Percentiles rank a stretch among this genome's conserved stretches.
phyloP scores from a whole-genome alignment of 2,888 invertebrate species.

The Synanthedon formicaeformis region DNA sequence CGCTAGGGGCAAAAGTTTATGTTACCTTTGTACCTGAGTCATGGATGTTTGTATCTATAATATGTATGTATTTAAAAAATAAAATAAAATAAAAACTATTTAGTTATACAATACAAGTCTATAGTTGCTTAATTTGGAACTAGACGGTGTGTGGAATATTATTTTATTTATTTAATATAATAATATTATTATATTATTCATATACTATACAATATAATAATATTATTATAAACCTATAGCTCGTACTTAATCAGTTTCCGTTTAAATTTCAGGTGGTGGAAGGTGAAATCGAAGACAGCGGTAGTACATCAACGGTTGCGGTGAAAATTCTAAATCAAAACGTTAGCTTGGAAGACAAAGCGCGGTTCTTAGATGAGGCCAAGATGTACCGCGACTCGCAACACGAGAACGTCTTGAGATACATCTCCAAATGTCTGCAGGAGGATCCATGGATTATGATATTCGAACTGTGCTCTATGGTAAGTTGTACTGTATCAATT shows the following conservation, averaged over 20 bases:
- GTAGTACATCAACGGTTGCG: conserved; percentile 69
- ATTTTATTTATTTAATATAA: too few relatives aligned
- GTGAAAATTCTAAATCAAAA: conserved; percentile 85
- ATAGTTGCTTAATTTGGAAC: too few relatives aligned
- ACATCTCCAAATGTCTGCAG: conserved; percentile 81
- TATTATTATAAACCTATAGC: too few relatives aligned
- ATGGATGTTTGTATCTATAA: too few relatives aligned
- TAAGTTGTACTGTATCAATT: conserved; percentile 21
- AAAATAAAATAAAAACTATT: too few relatives aligned
- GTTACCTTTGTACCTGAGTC: too few relatives aligned
- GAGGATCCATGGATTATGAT: conserved; percentile 83
- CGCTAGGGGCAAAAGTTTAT: too few relatives aligned
- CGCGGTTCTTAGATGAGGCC: conserved; percentile 83
- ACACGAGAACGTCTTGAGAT: conserved; percentile 79
- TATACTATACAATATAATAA: too few relatives aligned
- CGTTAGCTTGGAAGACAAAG: conserved; percentile 80
- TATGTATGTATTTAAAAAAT: too few relatives aligned
- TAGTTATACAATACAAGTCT: too few relatives aligned
- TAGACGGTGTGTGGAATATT: too few relatives aligned
- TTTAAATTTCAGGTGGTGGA: conserved; percentile 74
- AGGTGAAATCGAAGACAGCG: conserved; percentile 74
- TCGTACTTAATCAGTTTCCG: not conserved
- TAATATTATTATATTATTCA: too few relatives aligned
- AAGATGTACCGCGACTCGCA: conserved; percentile 76
- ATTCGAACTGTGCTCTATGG: conserved; percentile 80